Percentiles rank a stretch among this genome's conserved stretches.
These are phyloP conservation scores for Phymorhynchus buccinoides DNA, from an alignment of 1,140 invertebrate species.

Conservation along the genomic window DNA sequence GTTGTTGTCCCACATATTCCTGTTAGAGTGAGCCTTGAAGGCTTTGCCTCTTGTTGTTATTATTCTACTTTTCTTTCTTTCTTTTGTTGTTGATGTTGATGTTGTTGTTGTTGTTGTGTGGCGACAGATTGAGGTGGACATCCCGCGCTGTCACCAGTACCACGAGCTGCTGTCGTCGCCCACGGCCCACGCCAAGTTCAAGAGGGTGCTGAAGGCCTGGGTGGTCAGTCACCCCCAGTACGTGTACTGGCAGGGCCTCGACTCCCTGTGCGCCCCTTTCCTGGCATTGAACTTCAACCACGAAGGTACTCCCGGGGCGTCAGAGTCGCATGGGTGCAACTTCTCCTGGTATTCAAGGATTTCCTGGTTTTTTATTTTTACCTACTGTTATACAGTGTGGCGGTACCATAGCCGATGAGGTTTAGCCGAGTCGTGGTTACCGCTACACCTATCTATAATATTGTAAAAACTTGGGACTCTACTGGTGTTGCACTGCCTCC, in stretches of 20 bases:
- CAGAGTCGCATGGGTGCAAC: too few species aligned
- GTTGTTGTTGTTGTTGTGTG: background rate
- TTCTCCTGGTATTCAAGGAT: too few species aligned
- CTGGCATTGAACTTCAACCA: constrained; percentile 97
- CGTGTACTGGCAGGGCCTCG: constrained; percentile 99
- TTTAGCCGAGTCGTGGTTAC: too few species aligned
- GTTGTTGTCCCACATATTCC: too few species aligned
- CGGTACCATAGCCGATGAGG: too few species aligned
- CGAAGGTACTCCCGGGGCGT: constrained; percentile 81
- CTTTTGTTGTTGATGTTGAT: too few species aligned
- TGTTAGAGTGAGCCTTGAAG: too few species aligned
- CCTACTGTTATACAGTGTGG: too few species aligned
- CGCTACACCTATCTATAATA: too few species aligned
- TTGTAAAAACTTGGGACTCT: too few species aligned
- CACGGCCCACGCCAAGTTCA: constrained; percentile 86
- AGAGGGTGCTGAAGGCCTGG: constrained; percentile 97
- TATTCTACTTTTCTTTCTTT: background rate
- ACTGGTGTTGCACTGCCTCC: too few species aligned
- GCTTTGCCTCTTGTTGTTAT: background rate
- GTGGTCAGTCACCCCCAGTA: constrained; percentile 93
- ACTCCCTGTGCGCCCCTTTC: constrained; percentile 98
- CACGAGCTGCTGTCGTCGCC: constrained; percentile 96
- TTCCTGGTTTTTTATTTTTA: too few species aligned
- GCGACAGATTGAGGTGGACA: constrained; percentile 95
- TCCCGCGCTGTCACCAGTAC: constrained; percentile 98